Percentiles rank a stretch among this genome's conserved stretches.
Evolutionary conservation across 92 coral and sea anemone genomes (phyloP).

Genomic region (Epizoanthus scotinus): DNA sequence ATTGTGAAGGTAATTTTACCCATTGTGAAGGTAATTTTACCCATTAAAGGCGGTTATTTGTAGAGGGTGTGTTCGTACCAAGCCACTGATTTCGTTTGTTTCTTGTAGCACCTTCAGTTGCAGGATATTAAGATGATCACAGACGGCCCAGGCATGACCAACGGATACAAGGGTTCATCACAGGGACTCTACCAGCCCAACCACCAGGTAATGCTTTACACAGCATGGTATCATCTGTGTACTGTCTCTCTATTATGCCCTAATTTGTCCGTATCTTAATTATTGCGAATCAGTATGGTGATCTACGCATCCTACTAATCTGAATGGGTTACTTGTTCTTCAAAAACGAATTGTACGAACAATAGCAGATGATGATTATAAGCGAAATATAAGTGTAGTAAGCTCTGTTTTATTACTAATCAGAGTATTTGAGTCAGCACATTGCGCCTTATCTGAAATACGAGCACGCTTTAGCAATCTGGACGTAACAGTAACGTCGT

Average conservation of each 20-base stretch:
- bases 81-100: background rate
- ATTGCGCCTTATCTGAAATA: no score
- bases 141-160: constrained; percentile 69
- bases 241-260: no score
- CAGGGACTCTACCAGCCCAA: constrained; percentile 81
- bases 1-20: no score
- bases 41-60: background rate
- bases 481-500: no score
- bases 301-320: background rate
- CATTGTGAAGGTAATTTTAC: no score
- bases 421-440: background rate
- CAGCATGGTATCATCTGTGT: background rate
- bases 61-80: background rate
- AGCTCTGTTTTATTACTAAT: no score
- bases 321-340: no score
- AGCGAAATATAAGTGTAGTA: no score
- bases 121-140: constrained; percentile 68
- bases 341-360: no score
- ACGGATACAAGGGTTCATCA: constrained; percentile 60
- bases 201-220: constrained; percentile 44
- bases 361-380: no score
- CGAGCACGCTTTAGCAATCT: no score
- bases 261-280: no score
- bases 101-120: constrained; percentile 67
- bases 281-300: background rate